Conservation (phyloP, 2,113 vertebrate species). For the Cryptomyrus ogoouensis region DNA sequence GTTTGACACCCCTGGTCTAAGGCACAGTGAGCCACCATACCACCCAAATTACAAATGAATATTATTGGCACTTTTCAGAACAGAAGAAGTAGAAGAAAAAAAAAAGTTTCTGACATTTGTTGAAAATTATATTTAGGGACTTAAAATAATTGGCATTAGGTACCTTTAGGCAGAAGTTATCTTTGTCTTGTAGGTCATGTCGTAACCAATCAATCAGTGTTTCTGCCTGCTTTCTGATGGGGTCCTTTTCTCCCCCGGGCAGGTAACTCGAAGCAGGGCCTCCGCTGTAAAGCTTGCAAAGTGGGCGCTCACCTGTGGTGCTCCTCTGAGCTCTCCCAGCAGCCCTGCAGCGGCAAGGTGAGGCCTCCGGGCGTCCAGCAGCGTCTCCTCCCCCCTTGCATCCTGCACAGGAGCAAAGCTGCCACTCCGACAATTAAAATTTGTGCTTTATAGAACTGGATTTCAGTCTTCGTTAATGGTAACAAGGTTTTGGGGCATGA, state of each 20-base stretch:
- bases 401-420: not conserved
- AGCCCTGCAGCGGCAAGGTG: conserved; percentile 75
- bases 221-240: not conserved
- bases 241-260: conserved; percentile 8
- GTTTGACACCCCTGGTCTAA: not conserved
- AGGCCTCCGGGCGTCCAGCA: conserved; percentile 22
- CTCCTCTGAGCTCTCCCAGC: conserved; percentile 78
- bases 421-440: not conserved
- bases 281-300: conserved; percentile 83
- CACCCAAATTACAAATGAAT: not conserved
- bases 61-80: not conserved
- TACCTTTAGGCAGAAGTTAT: not conserved
- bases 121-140: not conserved
- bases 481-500: not conserved
- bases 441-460: not conserved
- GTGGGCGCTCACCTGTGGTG: conserved; percentile 85
- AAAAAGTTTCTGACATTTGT: not conserved
- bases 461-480: not conserved
- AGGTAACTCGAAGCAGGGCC: conserved; percentile 87
- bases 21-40: not conserved
- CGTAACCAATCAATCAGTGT: not conserved
- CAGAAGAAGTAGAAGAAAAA: not conserved
- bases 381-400: not conserved
- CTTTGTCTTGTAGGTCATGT: not conserved
- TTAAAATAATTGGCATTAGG: not conserved